phyloP scores from a whole-genome alignment of 1,140 invertebrate genomes.

The Drosophila insularis region DNA sequence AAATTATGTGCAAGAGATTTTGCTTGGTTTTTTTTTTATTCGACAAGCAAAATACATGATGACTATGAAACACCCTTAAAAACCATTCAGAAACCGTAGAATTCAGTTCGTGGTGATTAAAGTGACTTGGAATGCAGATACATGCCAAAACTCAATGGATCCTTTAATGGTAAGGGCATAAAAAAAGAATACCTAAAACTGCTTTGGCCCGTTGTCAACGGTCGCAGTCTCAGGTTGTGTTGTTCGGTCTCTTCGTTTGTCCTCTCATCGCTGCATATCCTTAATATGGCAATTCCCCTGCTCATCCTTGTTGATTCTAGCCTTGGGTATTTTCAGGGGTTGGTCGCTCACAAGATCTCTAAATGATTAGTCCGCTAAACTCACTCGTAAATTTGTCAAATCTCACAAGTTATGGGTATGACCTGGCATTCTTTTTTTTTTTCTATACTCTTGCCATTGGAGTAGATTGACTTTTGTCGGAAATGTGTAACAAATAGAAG shows the following conservation, averaged over 20 bases:
- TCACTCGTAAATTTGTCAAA: conserved; percentile 80
- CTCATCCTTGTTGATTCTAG: conserved; percentile 46
- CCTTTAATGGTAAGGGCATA: neutral
- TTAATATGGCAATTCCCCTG: conserved; percentile 28
- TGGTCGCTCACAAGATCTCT: conserved; percentile 44
- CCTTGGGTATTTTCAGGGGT: conserved; percentile 38
- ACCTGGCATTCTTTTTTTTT: conserved; percentile 29
- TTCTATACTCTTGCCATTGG: neutral
- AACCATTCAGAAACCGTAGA: neutral
- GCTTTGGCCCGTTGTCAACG: conserved; percentile 47
- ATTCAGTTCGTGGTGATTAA: neutral
- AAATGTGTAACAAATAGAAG: too few species aligned
- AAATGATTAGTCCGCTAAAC: conserved; percentile 73
- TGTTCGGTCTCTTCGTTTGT: neutral
- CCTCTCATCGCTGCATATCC: conserved; percentile 33
- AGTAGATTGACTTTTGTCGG: too few species aligned
- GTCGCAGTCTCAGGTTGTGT: conserved; percentile 8
- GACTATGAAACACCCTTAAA: conserved; percentile 5
- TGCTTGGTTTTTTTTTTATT: conserved; percentile 24
- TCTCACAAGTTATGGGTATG: conserved; percentile 62
- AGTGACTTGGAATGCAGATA: neutral
- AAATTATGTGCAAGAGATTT: conserved; percentile 79
- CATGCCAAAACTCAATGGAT: neutral
- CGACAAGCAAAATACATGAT: conserved; percentile 18
- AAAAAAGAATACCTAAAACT: conserved; percentile 11